A percentile compares a stretch with the other conserved stretches of the same genome.
Evolutionary conservation across 2,113 vertebrate genomes (phyloP).

Genomic region (Macrotis lagotis): DNA sequence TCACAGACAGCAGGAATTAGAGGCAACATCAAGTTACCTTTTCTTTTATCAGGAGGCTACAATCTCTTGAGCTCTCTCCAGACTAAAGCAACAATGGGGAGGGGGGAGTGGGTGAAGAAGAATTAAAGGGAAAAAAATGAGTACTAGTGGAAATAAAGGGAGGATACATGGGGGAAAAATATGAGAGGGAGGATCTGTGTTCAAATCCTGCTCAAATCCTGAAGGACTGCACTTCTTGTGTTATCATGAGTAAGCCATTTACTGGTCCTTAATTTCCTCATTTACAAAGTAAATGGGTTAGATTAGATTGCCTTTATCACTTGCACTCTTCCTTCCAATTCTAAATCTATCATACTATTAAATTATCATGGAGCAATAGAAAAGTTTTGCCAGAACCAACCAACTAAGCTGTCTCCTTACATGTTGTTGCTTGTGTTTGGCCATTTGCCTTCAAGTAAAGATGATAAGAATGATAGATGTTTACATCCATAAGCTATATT

Average conservation of each 20-base stretch:
- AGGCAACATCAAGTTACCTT: background rate
- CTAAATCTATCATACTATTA: background rate
- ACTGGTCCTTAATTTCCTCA: background rate
- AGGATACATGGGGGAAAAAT: background rate
- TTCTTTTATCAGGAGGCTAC: background rate
- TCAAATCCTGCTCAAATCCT: background rate
- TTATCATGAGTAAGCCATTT: background rate
- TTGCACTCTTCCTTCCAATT: background rate
- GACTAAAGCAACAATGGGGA: background rate
- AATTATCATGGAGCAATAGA: background rate
- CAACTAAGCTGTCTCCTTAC: background rate
- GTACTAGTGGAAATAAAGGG: background rate
- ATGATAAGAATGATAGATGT: background rate
- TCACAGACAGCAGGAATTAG: background rate
- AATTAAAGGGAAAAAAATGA: background rate
- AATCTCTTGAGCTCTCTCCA: background rate
- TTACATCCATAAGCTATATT: background rate
- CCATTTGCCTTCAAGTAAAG: background rate
- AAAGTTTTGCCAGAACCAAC: background rate
- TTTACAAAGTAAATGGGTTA: background rate
- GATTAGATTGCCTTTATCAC: background rate
- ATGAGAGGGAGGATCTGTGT: background rate
- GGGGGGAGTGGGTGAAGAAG: background rate
- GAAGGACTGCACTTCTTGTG: background rate
- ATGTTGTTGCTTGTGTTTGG: background rate